Conservation (phyloP, 2,113 vertebrate species). For the Manacus vitellinus region DNA sequence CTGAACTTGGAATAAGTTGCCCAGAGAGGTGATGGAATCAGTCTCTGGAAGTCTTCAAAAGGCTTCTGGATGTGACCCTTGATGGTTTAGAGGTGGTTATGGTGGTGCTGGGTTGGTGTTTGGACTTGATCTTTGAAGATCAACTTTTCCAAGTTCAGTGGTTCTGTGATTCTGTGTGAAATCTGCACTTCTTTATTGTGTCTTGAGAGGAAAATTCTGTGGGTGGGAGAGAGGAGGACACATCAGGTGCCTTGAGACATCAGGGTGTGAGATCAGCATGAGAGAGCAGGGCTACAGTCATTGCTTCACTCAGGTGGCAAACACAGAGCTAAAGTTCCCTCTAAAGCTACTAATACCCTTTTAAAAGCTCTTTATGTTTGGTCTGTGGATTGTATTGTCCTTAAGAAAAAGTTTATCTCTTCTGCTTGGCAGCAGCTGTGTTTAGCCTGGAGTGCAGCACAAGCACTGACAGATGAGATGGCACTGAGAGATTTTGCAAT, state of each 20-base stretch:
- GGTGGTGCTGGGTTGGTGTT: background rate
- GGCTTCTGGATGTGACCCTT: background rate
- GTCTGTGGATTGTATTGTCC: background rate
- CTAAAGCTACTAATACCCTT: background rate
- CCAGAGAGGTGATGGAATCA: background rate
- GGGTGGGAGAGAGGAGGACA: background rate
- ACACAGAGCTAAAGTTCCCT: background rate
- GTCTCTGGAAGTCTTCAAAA: background rate
- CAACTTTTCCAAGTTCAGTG: background rate
- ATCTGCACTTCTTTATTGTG: background rate
- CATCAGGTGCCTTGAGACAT: background rate
- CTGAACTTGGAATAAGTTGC: background rate
- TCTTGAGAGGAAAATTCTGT: background rate
- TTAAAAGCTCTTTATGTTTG: background rate
- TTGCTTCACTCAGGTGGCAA: background rate
- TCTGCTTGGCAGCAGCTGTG: background rate
- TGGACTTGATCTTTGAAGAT: background rate
- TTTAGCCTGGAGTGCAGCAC: background rate
- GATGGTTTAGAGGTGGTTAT: background rate
- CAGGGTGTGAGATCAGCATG: background rate
- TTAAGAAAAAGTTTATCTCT: background rate
- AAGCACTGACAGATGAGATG: background rate
- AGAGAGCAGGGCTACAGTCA: background rate
- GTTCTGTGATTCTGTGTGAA: background rate
- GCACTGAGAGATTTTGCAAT: background rate